phyloP scores from a whole-genome alignment of 2,113 vertebrate genomes.

The Chloropsis cyanopogon region DNA sequence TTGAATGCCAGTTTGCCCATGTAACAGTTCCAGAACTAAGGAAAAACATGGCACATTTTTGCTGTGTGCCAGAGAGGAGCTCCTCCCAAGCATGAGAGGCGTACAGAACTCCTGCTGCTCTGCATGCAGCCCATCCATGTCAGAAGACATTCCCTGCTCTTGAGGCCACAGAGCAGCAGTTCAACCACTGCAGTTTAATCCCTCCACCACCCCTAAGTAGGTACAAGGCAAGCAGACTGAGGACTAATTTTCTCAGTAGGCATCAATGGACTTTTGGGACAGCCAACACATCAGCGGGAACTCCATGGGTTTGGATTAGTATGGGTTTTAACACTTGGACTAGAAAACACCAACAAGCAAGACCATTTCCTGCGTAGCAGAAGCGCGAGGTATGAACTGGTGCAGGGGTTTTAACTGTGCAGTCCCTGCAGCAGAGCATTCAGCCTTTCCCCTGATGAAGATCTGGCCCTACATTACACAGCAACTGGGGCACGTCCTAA shows the following conservation, averaged over 20 bases:
- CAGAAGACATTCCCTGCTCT: background rate
- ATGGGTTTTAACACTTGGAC: background rate
- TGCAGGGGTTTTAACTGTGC: background rate
- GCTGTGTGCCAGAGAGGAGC: background rate
- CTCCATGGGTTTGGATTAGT: background rate
- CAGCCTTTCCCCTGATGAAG: background rate
- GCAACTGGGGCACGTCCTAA: background rate
- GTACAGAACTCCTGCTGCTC: rapidly evolving
- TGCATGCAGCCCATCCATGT: rapidly evolving
- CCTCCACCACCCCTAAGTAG: background rate
- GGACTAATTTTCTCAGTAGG: background rate
- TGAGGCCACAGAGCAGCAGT: background rate
- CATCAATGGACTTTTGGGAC: background rate
- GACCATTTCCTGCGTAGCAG: rapidly evolving
- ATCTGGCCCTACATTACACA: background rate
- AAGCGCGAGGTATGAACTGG: background rate
- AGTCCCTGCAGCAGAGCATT: background rate
- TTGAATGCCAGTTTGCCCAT: background rate
- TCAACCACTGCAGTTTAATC: background rate
- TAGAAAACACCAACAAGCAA: background rate
- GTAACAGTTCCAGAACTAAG: background rate
- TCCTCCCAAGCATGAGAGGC: background rate
- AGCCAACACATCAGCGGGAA: background rate
- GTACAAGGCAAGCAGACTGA: background rate
- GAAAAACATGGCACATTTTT: background rate